These are phyloP conservation scores for Ligdia adustata DNA, from an alignment of 2,888 invertebrate genomes.

Conservation along the genomic window DNA sequence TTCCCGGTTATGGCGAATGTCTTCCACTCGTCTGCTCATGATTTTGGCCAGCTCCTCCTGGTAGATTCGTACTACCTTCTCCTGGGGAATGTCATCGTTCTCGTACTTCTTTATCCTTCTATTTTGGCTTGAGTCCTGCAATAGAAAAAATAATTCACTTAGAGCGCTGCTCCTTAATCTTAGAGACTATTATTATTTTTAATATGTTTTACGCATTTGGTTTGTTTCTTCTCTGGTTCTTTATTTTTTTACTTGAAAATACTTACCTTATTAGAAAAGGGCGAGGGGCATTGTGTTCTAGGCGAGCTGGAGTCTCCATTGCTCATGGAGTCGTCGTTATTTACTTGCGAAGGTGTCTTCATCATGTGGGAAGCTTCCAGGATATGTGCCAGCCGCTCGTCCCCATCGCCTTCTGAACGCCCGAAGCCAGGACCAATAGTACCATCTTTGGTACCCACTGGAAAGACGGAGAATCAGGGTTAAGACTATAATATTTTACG, in stretches of 20 bases:
- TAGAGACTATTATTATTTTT: background rate
- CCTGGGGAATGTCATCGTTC: conserved; percentile 97
- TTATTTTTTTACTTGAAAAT: conserved; percentile 9
- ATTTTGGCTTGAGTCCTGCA: conserved; percentile 87
- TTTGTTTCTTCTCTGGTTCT: background rate
- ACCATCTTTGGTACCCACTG: conserved; percentile 91
- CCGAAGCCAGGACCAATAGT: conserved; percentile 90
- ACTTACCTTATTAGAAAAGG: conserved; percentile 88
- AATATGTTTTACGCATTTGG: background rate
- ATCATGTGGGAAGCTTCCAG: conserved; percentile 97
- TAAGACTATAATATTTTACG: too few species aligned
- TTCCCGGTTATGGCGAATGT: conserved; percentile 89
- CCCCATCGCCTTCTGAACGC: conserved; percentile 90
- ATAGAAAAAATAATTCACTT: conserved; percentile 21
- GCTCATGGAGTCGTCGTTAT: conserved; percentile 86
- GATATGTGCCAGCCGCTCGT: conserved; percentile 97
- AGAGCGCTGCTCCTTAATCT: background rate
- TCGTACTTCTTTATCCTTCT: conserved; percentile 93
- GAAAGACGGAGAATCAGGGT: conserved; percentile 42
- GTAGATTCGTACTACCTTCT: conserved; percentile 97
- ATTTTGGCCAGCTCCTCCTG: conserved; percentile 97
- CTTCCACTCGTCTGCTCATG: conserved; percentile 91
- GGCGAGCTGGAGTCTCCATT: conserved; percentile 92
- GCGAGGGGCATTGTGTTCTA: conserved; percentile 91
- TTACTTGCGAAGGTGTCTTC: conserved; percentile 85